phyloP scores from a whole-genome alignment of 2,797 vertebrate genomes.

The Intellagama lesueurii region DNA sequence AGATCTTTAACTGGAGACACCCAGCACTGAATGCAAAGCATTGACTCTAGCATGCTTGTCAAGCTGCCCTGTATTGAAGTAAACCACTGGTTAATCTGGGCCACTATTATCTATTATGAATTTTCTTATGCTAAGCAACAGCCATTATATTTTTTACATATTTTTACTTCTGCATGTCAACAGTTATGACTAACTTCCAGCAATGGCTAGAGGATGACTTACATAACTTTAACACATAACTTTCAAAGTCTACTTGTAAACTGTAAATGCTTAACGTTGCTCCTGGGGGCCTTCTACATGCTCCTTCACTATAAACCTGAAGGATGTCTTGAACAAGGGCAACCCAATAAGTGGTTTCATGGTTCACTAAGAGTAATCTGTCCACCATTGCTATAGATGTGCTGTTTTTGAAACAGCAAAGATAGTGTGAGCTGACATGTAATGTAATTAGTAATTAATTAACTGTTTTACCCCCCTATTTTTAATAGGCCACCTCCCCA shows the following conservation, averaged over 20 bases:
- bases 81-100: neutral
- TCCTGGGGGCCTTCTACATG: too few relatives aligned
- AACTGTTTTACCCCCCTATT: too few relatives aligned
- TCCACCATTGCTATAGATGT: neutral
- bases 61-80: neutral
- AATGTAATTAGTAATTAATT: neutral
- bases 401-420: neutral
- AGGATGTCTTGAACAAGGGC: neutral
- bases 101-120: too few relatives aligned
- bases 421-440: neutral
- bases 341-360: neutral
- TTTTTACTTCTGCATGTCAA: too few relatives aligned
- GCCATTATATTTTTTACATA: too few relatives aligned
- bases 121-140: too few relatives aligned
- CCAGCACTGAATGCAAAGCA: neutral
- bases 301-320: neutral
- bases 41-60: neutral
- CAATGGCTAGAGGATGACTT: too few relatives aligned
- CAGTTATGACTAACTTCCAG: too few relatives aligned
- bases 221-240: too few relatives aligned
- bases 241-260: too few relatives aligned
- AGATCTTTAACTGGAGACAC: neutral
- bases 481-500: neutral
- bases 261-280: too few relatives aligned
- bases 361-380: neutral